phyloP scores from a whole-genome alignment of 2,113 vertebrate species.

The Heteronetta atricapilla region DNA sequence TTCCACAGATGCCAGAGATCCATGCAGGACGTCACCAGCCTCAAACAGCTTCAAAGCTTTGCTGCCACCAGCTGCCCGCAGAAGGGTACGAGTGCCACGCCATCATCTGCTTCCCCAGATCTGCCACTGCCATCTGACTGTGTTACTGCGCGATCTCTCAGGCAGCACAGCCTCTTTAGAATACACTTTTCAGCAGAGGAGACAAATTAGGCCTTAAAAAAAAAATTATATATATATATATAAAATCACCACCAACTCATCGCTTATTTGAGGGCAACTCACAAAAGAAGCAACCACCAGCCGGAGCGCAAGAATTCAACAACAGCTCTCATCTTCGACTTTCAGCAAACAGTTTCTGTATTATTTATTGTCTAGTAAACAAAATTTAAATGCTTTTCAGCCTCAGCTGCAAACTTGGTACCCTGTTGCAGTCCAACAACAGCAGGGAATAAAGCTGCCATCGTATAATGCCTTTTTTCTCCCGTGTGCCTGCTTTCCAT shows the following conservation, averaged over 20 bases:
- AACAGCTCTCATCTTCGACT: conserved; percentile 20
- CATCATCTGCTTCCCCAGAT: neutral
- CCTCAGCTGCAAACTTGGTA: conserved; percentile 53
- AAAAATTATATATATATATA: neutral
- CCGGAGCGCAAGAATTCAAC: neutral
- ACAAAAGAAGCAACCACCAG: conserved; percentile 22
- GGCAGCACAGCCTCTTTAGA: neutral
- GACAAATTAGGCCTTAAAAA: neutral
- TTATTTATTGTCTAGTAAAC: conserved; percentile 69
- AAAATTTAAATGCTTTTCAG: conserved; percentile 63
- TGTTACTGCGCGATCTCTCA: neutral
- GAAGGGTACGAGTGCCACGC: neutral
- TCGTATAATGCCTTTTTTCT: conserved; percentile 39
- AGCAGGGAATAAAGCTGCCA: conserved; percentile 67
- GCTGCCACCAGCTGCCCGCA: neutral
- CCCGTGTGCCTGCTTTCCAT: conserved; percentile 17
- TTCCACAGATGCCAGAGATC: neutral
- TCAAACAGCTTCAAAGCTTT: neutral
- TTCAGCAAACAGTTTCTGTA: conserved; percentile 37
- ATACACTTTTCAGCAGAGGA: neutral
- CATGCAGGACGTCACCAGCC: neutral
- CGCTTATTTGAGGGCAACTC: neutral
- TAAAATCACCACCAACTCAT: neutral
- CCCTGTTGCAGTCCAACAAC: conserved; percentile 28
- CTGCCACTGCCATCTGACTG: neutral